Percentiles rank a stretch among this genome's conserved stretches.
Conservation (phyloP, 2,113 vertebrate genomes). For the Zingel zingel region DNA sequence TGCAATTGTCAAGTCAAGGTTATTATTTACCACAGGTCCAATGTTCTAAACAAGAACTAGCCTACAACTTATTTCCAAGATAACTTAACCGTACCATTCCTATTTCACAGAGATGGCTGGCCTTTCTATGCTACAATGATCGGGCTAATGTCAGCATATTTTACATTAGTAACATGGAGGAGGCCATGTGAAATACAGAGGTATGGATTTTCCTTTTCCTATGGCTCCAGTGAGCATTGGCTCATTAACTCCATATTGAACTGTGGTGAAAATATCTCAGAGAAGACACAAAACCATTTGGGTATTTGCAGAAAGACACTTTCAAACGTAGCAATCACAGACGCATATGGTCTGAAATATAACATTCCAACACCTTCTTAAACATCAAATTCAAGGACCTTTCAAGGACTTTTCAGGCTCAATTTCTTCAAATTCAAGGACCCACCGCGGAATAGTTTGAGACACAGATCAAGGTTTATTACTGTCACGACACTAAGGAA, state of each 20-base stretch:
- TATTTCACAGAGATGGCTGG: not conserved
- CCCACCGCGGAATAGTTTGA: too few species aligned
- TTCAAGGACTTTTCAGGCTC: too few species aligned
- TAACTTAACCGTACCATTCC: not conserved
- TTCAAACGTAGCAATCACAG: not conserved
- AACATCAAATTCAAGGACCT: too few species aligned
- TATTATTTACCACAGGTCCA: not conserved
- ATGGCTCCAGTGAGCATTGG: constrained; percentile 41
- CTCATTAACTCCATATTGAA: constrained; percentile 59
- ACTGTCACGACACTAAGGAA: too few species aligned
- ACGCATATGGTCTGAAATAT: not conserved
- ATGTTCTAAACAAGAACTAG: not conserved
- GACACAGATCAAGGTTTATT: too few species aligned
- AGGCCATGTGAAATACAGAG: not conserved
- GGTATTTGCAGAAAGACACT: constrained; percentile 5
- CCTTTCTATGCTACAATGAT: not conserved
- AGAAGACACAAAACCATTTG: not conserved
- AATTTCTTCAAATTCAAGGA: too few species aligned
- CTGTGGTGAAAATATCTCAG: constrained; percentile 18
- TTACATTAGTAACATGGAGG: not conserved
- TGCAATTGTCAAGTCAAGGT: not conserved
- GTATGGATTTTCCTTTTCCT: constrained; percentile 21
- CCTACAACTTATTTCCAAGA: not conserved
- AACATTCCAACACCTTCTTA: not conserved
- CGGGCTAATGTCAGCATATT: not conserved